These are phyloP conservation scores for Ceyx melanurus DNA, from an alignment of 2,113 vertebrate species.

Conservation along the genomic window DNA sequence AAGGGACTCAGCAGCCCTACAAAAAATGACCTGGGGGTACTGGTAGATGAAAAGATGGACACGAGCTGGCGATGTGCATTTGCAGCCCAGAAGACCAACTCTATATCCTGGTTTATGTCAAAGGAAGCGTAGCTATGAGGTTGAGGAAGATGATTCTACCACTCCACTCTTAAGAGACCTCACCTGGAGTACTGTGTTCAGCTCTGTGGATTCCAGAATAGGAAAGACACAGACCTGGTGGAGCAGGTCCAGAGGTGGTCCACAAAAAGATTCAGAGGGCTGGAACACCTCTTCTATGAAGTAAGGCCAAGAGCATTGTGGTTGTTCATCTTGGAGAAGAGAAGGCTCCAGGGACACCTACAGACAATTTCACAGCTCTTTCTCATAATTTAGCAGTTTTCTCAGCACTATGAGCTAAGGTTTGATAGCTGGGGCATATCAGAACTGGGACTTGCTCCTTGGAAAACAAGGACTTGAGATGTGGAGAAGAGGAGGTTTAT, in stretches of 20 bases:
- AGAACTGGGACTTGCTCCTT: background rate
- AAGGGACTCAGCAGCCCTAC: too few relatives aligned
- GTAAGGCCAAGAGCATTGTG: background rate
- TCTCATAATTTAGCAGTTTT: background rate
- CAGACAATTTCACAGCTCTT: background rate
- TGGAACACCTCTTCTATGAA: background rate
- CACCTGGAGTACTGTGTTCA: too few relatives aligned
- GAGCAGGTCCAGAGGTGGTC: background rate
- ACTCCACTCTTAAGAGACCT: too few relatives aligned
- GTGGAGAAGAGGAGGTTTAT: background rate
- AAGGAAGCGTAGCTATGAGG: too few relatives aligned
- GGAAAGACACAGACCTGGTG: background rate
- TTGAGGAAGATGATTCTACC: too few relatives aligned
- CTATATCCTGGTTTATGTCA: too few relatives aligned
- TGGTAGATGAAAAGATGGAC: too few relatives aligned
- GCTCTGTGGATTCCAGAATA: too few relatives aligned
- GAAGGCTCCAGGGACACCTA: background rate
- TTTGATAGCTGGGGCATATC: rapidly evolving
- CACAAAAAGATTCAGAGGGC: background rate
- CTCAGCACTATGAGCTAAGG: background rate
- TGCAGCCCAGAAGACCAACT: too few relatives aligned
- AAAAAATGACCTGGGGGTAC: too few relatives aligned
- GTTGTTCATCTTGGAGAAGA: background rate
- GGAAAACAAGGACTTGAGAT: background rate
- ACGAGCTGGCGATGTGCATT: too few relatives aligned